Evolutionary conservation across 2,797 vertebrate genomes (phyloP).

Genomic region (Enteromius fasciolatus): DNA sequence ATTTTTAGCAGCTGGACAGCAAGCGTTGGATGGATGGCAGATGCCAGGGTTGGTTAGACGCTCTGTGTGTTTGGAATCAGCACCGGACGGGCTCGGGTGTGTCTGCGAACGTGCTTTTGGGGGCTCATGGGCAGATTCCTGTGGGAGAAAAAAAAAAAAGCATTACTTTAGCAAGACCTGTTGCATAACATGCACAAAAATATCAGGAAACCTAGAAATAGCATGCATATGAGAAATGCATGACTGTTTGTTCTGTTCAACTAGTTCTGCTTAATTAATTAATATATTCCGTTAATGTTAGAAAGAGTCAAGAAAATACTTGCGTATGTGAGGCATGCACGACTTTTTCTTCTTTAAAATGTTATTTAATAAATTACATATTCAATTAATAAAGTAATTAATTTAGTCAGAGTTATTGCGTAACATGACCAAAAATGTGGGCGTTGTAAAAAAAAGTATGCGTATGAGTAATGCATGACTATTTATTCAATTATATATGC

Average conservation of each 20-base stretch:
- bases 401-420: background rate
- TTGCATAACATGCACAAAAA: slow-evolving; percentile 22
- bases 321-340: background rate
- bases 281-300: background rate
- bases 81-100: slow-evolving; percentile 55
- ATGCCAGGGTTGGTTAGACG: slow-evolving; percentile 50
- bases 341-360: background rate
- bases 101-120: slow-evolving; percentile 51
- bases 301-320: background rate
- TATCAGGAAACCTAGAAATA: background rate
- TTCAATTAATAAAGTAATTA: background rate
- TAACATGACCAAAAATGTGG: too few species aligned
- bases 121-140: slow-evolving; percentile 55
- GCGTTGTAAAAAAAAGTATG: too few species aligned
- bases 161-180: slow-evolving; percentile 40
- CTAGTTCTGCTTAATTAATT: background rate
- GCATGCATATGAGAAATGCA: background rate
- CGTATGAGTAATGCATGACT: background rate
- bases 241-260: too few species aligned
- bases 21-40: slow-evolving; percentile 55
- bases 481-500: too few species aligned
- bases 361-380: background rate
- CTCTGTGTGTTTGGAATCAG: slow-evolving; percentile 50
- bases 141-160: slow-evolving; percentile 45
- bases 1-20: slow-evolving; percentile 58